These are phyloP conservation scores for Aelia acuminata DNA, from an alignment of 2,888 invertebrate species.

Conservation along the genomic window DNA sequence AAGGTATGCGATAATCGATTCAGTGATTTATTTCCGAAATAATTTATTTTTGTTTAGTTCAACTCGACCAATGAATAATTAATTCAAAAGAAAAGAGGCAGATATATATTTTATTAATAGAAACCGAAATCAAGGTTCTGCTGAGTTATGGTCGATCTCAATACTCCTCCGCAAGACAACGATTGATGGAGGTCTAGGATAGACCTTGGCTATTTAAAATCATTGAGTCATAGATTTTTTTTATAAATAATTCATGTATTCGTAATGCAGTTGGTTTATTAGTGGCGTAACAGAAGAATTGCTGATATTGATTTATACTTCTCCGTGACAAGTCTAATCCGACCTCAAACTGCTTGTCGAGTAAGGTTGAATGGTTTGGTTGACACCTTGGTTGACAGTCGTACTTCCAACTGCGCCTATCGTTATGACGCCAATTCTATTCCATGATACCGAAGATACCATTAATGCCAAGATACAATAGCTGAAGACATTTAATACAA, in stretches of 20 bases:
- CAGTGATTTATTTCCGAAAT: no score
- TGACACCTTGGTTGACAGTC: no score
- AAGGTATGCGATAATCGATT: no score
- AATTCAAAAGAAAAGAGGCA: neutral
- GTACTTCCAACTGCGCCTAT: no score
- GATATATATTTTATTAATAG: neutral
- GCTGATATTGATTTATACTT: no score
- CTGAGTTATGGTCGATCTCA: neutral
- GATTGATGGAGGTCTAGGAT: neutral
- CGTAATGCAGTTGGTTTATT: no score
- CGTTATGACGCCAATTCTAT: neutral
- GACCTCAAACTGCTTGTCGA: no score
- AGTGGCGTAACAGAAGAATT: no score
- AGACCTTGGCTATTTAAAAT: neutral
- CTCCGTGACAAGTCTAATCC: no score
- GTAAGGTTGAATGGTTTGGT: no score
- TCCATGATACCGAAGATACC: neutral
- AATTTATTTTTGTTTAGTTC: no score
- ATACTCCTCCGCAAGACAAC: neutral
- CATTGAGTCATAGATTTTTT: neutral
- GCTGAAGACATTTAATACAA: constrained; percentile 49
- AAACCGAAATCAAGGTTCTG: neutral
- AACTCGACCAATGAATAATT: neutral
- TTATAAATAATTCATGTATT: neutral
- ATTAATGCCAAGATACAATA: constrained; percentile 6